A percentile compares a stretch with the other conserved stretches of the same genome.
phyloP scores from a whole-genome alignment of 2,797 vertebrate species.

The Remorina albescens region DNA sequence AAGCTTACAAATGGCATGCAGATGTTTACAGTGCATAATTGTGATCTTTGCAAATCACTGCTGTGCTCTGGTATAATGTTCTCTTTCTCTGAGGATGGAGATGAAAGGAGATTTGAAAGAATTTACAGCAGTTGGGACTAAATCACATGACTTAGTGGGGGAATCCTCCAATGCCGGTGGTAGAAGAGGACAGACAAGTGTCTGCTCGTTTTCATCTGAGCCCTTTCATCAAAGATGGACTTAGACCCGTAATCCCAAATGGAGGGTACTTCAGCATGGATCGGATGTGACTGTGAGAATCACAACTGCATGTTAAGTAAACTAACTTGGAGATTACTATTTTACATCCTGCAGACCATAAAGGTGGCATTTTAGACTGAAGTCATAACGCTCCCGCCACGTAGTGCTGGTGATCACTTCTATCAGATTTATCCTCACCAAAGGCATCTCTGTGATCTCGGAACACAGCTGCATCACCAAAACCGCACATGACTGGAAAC shows the following conservation, averaged over 20 bases:
- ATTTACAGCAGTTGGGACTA: slow-evolving; percentile 60
- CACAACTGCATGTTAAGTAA: slow-evolving; percentile 51
- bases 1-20: slow-evolving; percentile 68
- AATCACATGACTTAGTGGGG: slow-evolving; percentile 67
- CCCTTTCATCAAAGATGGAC: slow-evolving; percentile 72
- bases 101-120: slow-evolving; percentile 75
- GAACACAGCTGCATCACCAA: not conserved
- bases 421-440: not conserved
- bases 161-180: slow-evolving; percentile 66
- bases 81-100: slow-evolving; percentile 72
- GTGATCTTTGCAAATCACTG: slow-evolving; percentile 71
- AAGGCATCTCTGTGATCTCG: not conserved
- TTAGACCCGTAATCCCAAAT: slow-evolving; percentile 69
- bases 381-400: not conserved
- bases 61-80: slow-evolving; percentile 66
- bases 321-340: slow-evolving; percentile 54
- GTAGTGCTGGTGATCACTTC: not conserved
- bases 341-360: slow-evolving; percentile 35
- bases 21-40: slow-evolving; percentile 73
- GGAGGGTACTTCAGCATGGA: slow-evolving; percentile 45
- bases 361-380: slow-evolving; percentile 10
- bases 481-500: not conserved
- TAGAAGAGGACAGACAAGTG: slow-evolving; percentile 68
- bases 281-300: slow-evolving; percentile 73
- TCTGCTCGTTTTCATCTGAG: slow-evolving; percentile 65